A percentile compares a stretch with the other conserved stretches of the same genome.
phyloP scores from a whole-genome alignment of 2,888 invertebrate genomes.

The Notodonta dromedarius region DNA sequence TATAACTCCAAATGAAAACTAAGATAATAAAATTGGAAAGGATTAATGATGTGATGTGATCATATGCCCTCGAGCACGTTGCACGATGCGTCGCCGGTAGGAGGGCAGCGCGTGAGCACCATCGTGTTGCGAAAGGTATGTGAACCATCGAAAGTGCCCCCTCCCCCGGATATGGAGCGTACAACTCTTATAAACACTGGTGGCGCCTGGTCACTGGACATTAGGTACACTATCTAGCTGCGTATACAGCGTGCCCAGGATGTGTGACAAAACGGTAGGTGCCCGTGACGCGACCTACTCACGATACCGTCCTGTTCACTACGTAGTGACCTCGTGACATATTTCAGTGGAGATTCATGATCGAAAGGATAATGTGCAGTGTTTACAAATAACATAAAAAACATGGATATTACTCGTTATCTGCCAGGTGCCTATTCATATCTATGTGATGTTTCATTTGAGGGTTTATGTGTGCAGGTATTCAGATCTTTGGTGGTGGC shows the following conservation, averaged over 20 bases:
- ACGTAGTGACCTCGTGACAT: slow-evolving; percentile 57
- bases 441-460: slow-evolving; percentile 21
- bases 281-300: slow-evolving; percentile 42
- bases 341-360: slow-evolving; percentile 25
- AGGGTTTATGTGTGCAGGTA: slow-evolving; percentile 71
- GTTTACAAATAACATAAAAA: neutral
- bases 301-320: slow-evolving; percentile 37
- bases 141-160: slow-evolving; percentile 83
- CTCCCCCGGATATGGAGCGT: slow-evolving; percentile 78
- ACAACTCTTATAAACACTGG: slow-evolving; percentile 81
- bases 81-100: slow-evolving; percentile 42
- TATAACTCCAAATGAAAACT: too few relatives aligned
- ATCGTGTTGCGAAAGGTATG: slow-evolving; percentile 75
- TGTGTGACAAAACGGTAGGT: slow-evolving; percentile 81
- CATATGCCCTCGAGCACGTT: slow-evolving; percentile 48
- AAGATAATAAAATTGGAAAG: too few relatives aligned
- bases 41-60: slow-evolving; percentile 7
- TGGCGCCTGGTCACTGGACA: slow-evolving; percentile 75
- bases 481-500: slow-evolving; percentile 72
- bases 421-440: neutral
- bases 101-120: slow-evolving; percentile 72
- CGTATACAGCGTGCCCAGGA: slow-evolving; percentile 67
- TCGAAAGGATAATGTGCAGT: slow-evolving; percentile 2
- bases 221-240: slow-evolving; percentile 65
- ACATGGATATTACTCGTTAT: neutral